Percentiles rank a stretch among this genome's conserved stretches.
Evolutionary conservation across 2,888 invertebrate genomes (phyloP).

Genomic region (Cryptus armator): DNA sequence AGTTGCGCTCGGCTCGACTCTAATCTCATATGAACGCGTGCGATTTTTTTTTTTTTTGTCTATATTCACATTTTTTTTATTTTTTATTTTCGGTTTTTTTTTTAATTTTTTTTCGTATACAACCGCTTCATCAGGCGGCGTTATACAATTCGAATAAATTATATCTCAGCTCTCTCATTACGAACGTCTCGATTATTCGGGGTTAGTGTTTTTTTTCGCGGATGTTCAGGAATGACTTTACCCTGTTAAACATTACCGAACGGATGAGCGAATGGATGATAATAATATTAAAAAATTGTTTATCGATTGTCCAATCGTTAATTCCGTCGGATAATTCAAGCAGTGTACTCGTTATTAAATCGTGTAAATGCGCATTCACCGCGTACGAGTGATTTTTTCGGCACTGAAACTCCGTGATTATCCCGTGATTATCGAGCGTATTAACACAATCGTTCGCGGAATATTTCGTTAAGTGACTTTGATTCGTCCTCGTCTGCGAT

Average conservation of each 20-base stretch:
- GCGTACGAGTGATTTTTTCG: background rate
- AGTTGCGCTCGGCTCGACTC: constrained; percentile 33
- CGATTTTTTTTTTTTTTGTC: constrained; percentile 67
- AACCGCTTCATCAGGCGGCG: constrained; percentile 18
- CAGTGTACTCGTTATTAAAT: background rate
- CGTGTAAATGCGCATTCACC: background rate
- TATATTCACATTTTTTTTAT: constrained; percentile 77
- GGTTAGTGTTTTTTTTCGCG: constrained; percentile 41
- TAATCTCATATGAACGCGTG: constrained; percentile 58
- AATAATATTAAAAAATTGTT: background rate
- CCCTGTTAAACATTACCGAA: constrained; percentile 20
- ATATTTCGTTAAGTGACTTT: constrained; percentile 73
- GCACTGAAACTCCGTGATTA: background rate
- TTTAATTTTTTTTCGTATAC: constrained; percentile 18
- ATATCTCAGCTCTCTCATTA: constrained; percentile 81
- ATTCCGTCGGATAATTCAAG: background rate
- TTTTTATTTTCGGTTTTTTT: constrained; percentile 66
- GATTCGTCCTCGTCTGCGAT: constrained; percentile 75
- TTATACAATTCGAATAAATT: constrained; percentile 73
- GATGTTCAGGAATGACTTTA: constrained; percentile 76
- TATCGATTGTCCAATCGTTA: background rate
- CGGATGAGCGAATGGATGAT: constrained; percentile 6
- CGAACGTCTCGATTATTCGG: constrained; percentile 69
- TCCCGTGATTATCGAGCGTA: constrained; percentile 10
- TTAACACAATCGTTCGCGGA: constrained; percentile 34